Percentiles rank a stretch among this genome's conserved stretches.
Conservation (phyloP, 2,797 vertebrate species). For the Cossypha dichroa region DNA sequence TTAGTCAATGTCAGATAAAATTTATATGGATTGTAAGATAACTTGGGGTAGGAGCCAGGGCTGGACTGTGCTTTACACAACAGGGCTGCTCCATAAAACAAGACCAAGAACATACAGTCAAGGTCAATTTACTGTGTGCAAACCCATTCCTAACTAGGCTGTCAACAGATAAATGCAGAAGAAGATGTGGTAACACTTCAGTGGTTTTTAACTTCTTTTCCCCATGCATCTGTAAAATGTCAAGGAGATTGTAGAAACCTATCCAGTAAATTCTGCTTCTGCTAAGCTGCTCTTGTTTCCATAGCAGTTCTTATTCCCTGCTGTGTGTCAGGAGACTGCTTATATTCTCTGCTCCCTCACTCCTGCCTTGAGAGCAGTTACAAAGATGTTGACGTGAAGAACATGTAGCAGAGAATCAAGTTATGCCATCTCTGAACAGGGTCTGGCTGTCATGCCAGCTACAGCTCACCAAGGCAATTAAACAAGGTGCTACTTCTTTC, state of each 20-base stretch:
- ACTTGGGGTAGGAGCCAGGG: neutral
- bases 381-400: neutral
- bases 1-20: neutral
- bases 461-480: neutral
- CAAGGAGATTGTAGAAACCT: constrained; percentile 15
- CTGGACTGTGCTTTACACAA: neutral
- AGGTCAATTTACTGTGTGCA: neutral
- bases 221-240: constrained; percentile 8
- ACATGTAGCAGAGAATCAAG: neutral
- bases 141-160: neutral
- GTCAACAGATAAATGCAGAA: neutral
- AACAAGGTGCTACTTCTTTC: neutral
- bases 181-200: neutral
- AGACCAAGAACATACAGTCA: neutral
- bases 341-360: neutral
- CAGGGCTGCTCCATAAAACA: neutral
- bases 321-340: neutral
- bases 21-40: neutral
- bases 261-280: neutral
- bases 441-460: neutral
- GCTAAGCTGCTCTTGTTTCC: constrained; percentile 9
- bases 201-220: neutral
- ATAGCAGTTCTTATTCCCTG: constrained; percentile 15
- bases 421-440: neutral
- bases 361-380: neutral